Base-by-base conservation (phyloP, 1,140 invertebrate species). In the Dinoponera quadriceps region DNA sequence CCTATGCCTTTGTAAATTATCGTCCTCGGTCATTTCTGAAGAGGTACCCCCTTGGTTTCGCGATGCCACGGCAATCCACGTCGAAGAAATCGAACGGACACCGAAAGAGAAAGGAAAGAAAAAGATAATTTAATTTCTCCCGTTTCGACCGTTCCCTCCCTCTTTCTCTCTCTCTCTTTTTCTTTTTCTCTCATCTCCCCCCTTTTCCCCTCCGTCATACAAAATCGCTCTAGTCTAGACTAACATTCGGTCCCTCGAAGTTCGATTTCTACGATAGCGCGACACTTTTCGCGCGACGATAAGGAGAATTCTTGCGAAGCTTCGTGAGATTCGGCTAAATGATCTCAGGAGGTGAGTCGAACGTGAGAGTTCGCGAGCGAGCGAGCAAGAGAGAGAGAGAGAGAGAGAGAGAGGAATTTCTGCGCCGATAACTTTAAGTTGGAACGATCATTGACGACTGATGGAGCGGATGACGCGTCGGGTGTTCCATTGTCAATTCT, bases 1-100 rank as follows among this genome's bases (percentile, higher is more conserved):
- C 87, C 85, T 90, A 83, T 83, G 85, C 87, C 89, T 91, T 44
- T 90, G 85, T 90, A 86, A 86, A 88, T 86, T 82, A 78, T 84
- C 82, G 81, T 86, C 73, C 87, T 88, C 72, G 20, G 60, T 77
- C 83, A 85, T 69, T 88, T 88, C 77, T 27, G 49, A 65, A 68
- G 60, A 68, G 54, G 49, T 22, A 71, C 33, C 71, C 49, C n/a
- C 44, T 51, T 57, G 54, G 62, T 77, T 33, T 69, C 54, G 73
- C 29, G 44, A 11, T 72, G 71, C 51, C 51, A 59, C 55, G 22
- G 27, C 33, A 57, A 51, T 65, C 69, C 82, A 78, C 63, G 57
- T 69, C 75, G 75, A 69, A 80, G 75, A 80, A 80, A 80, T 80
- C 75, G 65, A 69, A 80, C 65, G 11, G 11, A 48, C 38, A 57